A percentile compares a stretch with the other conserved stretches of the same genome.
Evolutionary conservation across 2,113 vertebrate genomes (phyloP).

Genomic region (Burhinus oedicnemus): DNA sequence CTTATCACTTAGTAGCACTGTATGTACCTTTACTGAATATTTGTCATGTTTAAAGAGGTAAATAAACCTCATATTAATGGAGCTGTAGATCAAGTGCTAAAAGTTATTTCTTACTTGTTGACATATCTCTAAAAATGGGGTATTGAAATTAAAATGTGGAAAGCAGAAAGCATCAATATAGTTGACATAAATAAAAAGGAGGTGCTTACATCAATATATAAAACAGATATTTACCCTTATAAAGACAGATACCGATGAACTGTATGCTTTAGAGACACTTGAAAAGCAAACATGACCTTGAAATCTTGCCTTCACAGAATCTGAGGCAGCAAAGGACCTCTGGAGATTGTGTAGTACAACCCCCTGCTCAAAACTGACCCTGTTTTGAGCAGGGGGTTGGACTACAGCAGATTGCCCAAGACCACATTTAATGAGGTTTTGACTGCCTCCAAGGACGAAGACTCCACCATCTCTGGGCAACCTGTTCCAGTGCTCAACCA

Average conservation of each 20-base stretch:
- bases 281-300: not conserved
- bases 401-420: not conserved
- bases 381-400: no score
- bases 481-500: not conserved
- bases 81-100: constrained; percentile 6
- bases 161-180: not conserved
- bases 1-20: not conserved
- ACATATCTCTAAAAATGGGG: not conserved
- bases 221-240: not conserved
- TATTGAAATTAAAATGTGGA: constrained; percentile 7
- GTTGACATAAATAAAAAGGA: not conserved
- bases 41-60: not conserved
- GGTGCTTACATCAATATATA: not conserved
- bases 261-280: not conserved
- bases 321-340: not conserved
- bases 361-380: not conserved
- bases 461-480: not conserved
- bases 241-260: not conserved
- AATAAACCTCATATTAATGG: constrained; percentile 20
- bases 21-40: not conserved
- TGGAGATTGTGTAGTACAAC: not conserved
- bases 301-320: not conserved
- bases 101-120: not conserved
- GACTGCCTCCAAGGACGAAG: not conserved
- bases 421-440: not conserved